These are phyloP conservation scores for Oxyura jamaicensis DNA, from an alignment of 2,113 vertebrate species.

Conservation along the genomic window DNA sequence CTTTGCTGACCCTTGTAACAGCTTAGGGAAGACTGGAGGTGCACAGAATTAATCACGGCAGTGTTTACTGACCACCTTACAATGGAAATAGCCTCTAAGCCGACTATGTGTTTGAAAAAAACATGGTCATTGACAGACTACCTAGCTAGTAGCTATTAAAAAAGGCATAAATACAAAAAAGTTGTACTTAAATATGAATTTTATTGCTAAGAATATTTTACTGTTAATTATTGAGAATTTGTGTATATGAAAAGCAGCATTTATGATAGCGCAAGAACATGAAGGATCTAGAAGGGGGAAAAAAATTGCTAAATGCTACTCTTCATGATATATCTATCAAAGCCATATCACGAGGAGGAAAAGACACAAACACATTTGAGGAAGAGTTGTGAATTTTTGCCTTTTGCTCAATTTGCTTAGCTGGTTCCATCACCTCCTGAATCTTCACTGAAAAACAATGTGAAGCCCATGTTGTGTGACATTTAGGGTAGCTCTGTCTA, in stretches of 20 bases:
- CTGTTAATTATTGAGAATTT: conserved; percentile 54
- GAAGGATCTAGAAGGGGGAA: neutral
- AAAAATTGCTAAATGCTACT: neutral
- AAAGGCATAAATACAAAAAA: neutral
- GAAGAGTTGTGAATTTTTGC: neutral
- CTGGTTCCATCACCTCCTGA: neutral
- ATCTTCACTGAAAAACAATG: neutral
- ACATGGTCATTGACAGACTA: neutral
- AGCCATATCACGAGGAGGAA: neutral
- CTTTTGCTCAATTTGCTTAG: neutral
- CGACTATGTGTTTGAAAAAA: neutral
- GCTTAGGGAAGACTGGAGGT: neutral
- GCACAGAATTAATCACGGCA: neutral
- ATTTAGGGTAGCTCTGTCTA: neutral
- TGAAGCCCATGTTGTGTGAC: neutral
- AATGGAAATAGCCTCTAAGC: neutral
- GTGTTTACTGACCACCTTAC: neutral
- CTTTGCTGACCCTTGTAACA: neutral
- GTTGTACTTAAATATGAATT: conserved; percentile 51
- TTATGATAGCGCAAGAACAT: neutral
- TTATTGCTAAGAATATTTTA: conserved; percentile 62
- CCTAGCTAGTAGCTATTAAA: neutral
- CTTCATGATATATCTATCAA: neutral
- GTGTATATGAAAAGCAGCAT: neutral
- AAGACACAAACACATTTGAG: neutral